phyloP scores from a whole-genome alignment of 92 coral and sea anemone species.

The Epizoanthus scotinus region DNA sequence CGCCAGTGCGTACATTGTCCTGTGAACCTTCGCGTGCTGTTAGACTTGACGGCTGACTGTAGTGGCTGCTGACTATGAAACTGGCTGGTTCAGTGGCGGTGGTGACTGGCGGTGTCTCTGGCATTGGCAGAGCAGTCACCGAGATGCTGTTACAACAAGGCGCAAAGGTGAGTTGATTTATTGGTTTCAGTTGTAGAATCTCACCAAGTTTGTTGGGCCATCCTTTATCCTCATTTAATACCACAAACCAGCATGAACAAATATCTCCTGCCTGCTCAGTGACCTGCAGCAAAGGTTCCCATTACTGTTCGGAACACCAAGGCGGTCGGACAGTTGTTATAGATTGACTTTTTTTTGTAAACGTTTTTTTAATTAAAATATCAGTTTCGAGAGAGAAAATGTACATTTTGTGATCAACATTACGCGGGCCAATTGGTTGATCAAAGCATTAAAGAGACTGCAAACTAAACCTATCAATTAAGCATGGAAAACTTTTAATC shows the following conservation, averaged over 20 bases:
- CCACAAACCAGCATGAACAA: too few relatives aligned
- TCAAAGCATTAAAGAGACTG: too few relatives aligned
- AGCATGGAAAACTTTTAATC: too few relatives aligned
- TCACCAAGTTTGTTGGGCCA: too few relatives aligned
- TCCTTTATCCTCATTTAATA: too few relatives aligned
- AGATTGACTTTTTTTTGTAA: neutral
- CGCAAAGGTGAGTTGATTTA: constrained; percentile 15
- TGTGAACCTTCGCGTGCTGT: neutral
- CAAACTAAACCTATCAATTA: too few relatives aligned
- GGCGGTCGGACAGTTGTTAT: neutral
- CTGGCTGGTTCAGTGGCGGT: constrained; percentile 19
- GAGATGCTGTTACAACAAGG: constrained; percentile 24
- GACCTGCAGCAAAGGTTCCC: too few relatives aligned
- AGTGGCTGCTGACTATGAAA: constrained; percentile 7
- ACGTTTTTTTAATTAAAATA: neutral
- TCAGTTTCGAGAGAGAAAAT: neutral
- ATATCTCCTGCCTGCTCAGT: too few relatives aligned
- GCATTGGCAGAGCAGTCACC: constrained; percentile 25
- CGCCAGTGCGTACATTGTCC: neutral
- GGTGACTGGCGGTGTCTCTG: constrained; percentile 35
- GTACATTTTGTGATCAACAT: too few relatives aligned
- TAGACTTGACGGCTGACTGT: neutral
- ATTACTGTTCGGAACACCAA: neutral
- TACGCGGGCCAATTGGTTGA: too few relatives aligned
- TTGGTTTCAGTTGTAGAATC: too few relatives aligned